phyloP scores from a whole-genome alignment of 2,797 vertebrate species.

The Rhynchotus rufescens region DNA sequence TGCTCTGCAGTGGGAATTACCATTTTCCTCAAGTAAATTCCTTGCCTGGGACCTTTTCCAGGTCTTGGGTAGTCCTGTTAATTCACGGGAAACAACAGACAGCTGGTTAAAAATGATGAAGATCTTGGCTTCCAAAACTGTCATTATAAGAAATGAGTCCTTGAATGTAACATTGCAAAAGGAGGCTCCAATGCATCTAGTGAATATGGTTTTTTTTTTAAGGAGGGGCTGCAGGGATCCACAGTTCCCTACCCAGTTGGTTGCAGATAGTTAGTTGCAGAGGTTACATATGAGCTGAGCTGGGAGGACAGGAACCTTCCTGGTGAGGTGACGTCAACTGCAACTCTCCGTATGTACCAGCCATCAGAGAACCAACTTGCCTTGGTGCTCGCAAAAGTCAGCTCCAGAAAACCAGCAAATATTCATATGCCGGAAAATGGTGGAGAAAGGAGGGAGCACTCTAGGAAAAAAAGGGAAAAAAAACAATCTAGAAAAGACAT shows the following conservation, averaged over 20 bases:
- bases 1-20: not conserved
- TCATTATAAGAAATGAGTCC: not conserved
- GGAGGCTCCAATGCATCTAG: not conserved
- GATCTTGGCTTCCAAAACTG: slow-evolving; percentile 22
- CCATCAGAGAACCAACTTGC: not conserved
- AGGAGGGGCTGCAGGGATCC: not conserved
- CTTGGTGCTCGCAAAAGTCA: not conserved
- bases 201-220: not conserved
- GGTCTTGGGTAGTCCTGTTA: not conserved
- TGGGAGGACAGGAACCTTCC: not conserved
- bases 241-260: not conserved
- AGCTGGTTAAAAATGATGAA: slow-evolving; percentile 41
- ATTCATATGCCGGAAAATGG: not conserved
- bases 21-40: not conserved
- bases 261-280: not conserved
- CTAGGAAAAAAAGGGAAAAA: not conserved
- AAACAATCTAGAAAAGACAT: not conserved
- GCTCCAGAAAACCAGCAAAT: not conserved
- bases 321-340: not conserved
- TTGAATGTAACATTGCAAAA: slow-evolving; percentile 1
- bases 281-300: not conserved
- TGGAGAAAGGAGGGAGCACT: not conserved
- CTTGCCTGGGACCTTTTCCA: slow-evolving; percentile 28
- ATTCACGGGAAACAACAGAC: not conserved
- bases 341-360: not conserved